Conservation (phyloP, 2,113 vertebrate genomes). For the Pholis gunnellus region DNA sequence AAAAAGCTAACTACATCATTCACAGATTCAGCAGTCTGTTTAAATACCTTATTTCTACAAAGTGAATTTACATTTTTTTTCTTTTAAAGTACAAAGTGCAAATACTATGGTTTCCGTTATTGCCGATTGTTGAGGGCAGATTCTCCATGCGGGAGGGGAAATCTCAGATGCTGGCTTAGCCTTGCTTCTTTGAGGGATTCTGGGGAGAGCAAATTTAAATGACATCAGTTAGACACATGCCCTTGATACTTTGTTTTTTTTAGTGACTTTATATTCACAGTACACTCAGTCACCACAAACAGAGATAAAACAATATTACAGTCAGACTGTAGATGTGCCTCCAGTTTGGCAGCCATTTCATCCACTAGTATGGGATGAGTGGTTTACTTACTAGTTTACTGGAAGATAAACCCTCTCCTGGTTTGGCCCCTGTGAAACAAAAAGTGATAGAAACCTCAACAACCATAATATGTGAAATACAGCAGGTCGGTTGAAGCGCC, state of each 20-base stretch:
- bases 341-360: background rate
- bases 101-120: conserved; percentile 92
- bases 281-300: background rate
- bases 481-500: background rate
- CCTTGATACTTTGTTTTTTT: background rate
- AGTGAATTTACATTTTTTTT: conserved; percentile 94
- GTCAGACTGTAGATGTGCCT: background rate
- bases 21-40: conserved; percentile 94
- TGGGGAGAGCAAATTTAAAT: conserved; percentile 67
- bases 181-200: conserved; percentile 92
- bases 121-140: conserved; percentile 88
- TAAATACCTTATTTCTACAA: conserved; percentile 97
- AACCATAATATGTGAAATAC: conserved; percentile 20
- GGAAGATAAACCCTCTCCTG: conserved; percentile 85
- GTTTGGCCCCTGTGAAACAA: conserved; percentile 83
- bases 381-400: conserved; percentile 90
- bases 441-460: conserved; percentile 31
- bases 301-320: background rate
- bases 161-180: conserved; percentile 81
- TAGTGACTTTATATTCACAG: background rate
- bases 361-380: background rate
- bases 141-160: conserved; percentile 76
- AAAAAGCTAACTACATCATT: conserved; percentile 88
- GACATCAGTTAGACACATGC: background rate
- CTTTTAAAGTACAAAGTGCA: conserved; percentile 99